Percentiles rank a stretch among this genome's conserved stretches.
These are phyloP conservation scores for Drosophila busckii DNA, from an alignment of 1,140 invertebrate genomes.

Conservation along the genomic window DNA sequence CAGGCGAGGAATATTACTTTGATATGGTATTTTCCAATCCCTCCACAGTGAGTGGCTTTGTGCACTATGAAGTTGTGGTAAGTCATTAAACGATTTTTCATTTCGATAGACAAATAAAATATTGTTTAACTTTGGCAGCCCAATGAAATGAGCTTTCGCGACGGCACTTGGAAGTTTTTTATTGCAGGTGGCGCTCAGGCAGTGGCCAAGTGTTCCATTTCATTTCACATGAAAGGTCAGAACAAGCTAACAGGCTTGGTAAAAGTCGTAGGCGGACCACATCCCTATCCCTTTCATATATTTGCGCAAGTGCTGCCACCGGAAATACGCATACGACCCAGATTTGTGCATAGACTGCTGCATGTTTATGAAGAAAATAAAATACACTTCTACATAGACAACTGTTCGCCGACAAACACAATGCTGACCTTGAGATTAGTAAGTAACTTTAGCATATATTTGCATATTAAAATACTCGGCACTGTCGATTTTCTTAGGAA, in stretches of 20 bases:
- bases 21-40: constrained; percentile 53
- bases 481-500: constrained; percentile 21
- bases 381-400: constrained; percentile 63
- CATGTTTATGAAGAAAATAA: constrained; percentile 37
- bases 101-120: too few species aligned
- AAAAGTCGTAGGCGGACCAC: constrained; percentile 45
- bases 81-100: constrained; percentile 8
- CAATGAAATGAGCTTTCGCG: constrained; percentile 49
- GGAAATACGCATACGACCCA: constrained; percentile 37
- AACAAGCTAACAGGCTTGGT: constrained; percentile 52
- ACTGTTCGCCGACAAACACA: constrained; percentile 55
- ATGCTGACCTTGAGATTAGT: constrained; percentile 52
- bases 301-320: constrained; percentile 44
- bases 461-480: not conserved
- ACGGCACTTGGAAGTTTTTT: constrained; percentile 59
- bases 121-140: constrained; percentile 23
- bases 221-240: constrained; percentile 39
- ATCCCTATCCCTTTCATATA: constrained; percentile 50
- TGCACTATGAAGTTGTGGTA: constrained; percentile 66
- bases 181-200: constrained; percentile 18
- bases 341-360: constrained; percentile 23
- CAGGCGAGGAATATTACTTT: constrained; percentile 54
- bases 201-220: constrained; percentile 35
- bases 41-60: constrained; percentile 44
- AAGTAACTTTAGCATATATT: constrained; percentile 2